phyloP scores from a whole-genome alignment of 2,797 vertebrate genomes.

The Ptychobarbus kaznakovi region DNA sequence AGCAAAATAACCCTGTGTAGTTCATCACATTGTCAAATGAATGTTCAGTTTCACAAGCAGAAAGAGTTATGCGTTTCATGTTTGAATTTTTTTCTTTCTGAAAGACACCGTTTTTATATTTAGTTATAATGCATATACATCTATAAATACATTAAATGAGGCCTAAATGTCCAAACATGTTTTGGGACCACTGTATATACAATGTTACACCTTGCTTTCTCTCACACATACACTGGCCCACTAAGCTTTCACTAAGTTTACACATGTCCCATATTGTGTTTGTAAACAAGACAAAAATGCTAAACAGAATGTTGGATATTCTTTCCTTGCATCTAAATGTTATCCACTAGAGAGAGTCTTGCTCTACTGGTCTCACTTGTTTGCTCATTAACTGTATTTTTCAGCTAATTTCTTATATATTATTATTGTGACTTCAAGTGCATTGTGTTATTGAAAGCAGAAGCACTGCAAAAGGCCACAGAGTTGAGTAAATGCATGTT shows the following conservation, averaged over 20 bases:
- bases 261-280: background rate
- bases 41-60: background rate
- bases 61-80: background rate
- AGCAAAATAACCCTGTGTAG: background rate
- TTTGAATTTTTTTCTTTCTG: too few relatives aligned
- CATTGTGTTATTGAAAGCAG: background rate
- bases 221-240: background rate
- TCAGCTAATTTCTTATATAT: background rate
- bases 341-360: slow-evolving; percentile 15
- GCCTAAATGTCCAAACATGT: background rate
- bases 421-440: background rate
- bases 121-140: background rate
- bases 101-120: background rate
- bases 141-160: background rate
- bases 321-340: background rate
- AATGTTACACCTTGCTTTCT: background rate
- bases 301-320: background rate
- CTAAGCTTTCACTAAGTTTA: background rate
- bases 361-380: background rate
- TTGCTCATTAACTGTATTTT: background rate
- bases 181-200: background rate
- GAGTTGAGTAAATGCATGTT: background rate
- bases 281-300: background rate
- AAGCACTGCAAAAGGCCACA: background rate
- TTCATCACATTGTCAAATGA: background rate